phyloP scores from a whole-genome alignment of 2,797 vertebrate species.

The Xiphophorus birchmanni region DNA sequence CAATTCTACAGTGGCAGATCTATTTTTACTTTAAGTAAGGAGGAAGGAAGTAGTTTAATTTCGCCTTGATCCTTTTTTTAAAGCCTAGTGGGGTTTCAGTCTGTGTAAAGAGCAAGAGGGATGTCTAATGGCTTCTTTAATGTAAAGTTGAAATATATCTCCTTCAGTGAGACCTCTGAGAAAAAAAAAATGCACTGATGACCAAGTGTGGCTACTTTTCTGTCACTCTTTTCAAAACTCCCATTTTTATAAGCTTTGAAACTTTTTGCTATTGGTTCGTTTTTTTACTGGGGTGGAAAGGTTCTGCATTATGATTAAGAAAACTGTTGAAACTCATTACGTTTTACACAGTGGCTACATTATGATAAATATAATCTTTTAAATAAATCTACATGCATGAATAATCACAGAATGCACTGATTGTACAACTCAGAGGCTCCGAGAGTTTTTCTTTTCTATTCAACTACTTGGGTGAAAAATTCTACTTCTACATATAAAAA shows the following conservation, averaged over 20 bases:
- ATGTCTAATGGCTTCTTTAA: constrained; percentile 68
- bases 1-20: constrained; percentile 65
- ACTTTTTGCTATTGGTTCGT: constrained; percentile 6
- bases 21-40: constrained; percentile 78
- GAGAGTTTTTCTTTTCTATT: background rate
- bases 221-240: constrained; percentile 34
- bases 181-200: constrained; percentile 30
- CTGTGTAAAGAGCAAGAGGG: constrained; percentile 50
- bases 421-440: background rate
- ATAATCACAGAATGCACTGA: constrained; percentile 1
- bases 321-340: constrained; percentile 6
- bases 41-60: constrained; percentile 76
- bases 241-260: constrained; percentile 23
- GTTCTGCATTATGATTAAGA: constrained; percentile 1
- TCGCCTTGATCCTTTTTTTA: constrained; percentile 71
- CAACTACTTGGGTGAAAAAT: background rate
- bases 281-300: constrained; percentile 22
- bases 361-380: background rate
- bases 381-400: background rate
- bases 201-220: constrained; percentile 41
- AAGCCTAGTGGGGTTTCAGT: constrained; percentile 60
- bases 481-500: background rate
- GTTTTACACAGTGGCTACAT: background rate
- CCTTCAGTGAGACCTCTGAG: constrained; percentile 46
- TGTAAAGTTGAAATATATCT: constrained; percentile 68